Evolutionary conservation across 2,113 vertebrate genomes (phyloP).

Genomic region (Ploceus nigricollis): DNA sequence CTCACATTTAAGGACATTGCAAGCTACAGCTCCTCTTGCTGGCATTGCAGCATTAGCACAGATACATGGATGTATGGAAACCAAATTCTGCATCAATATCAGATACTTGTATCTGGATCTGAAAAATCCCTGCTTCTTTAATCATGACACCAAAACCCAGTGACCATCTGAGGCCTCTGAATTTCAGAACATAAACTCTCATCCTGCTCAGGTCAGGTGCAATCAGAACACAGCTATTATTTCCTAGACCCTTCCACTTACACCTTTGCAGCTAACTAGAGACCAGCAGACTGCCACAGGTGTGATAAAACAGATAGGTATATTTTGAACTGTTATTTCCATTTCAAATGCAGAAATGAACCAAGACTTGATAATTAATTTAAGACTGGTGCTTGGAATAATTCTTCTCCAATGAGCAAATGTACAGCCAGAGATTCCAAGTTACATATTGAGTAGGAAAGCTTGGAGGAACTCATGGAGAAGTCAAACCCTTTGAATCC

Average conservation of each 20-base stretch:
- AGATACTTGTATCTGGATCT: background rate
- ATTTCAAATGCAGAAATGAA: background rate
- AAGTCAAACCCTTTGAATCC: background rate
- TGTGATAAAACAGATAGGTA: background rate
- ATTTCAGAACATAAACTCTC: background rate
- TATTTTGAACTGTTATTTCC: no score
- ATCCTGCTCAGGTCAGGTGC: background rate
- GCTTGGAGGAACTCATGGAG: background rate
- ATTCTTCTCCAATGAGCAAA: background rate
- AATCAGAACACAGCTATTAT: background rate
- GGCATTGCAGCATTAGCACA: background rate
- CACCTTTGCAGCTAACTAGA: fast-evolving
- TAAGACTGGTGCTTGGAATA: background rate
- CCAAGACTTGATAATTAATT: background rate
- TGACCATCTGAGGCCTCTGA: background rate
- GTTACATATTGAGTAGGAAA: background rate
- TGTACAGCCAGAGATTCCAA: background rate
- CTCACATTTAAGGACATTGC: background rate
- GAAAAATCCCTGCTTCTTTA: background rate
- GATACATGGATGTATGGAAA: background rate
- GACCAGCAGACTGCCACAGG: background rate
- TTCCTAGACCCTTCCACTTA: background rate
- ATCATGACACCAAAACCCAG: background rate
- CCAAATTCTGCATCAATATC: background rate
- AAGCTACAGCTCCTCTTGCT: background rate